Evolutionary conservation across 2,888 invertebrate species (phyloP), one percentile per base, ranked within the genome.

Genomic region (Tetragonula carbonaria): DNA sequence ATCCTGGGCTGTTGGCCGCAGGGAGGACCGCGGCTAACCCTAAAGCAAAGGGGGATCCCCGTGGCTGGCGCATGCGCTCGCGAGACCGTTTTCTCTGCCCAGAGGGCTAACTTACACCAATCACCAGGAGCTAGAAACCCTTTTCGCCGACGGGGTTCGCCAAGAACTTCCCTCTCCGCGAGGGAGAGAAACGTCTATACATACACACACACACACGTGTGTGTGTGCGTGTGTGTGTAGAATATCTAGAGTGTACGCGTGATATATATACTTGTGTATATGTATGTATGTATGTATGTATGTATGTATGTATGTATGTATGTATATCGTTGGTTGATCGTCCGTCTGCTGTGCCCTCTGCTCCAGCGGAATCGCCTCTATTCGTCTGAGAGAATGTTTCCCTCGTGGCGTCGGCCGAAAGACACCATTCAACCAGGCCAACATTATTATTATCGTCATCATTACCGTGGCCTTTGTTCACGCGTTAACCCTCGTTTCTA

Each of bases 11-110:
- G 93, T 94, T 94, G 92, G 94, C 94, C 94, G 94, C 94, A 94
- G 94, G 94, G 94, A 94, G 94, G 94, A 94, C 94, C 94, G 93
- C 92, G 92, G 93, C 92, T 93, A 93, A 93, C 93, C 93, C 93
- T 93, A 93, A 93, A 94, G 94, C 93, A 91, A 92, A 92, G 93
- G 93, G 93, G 91, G 90, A 89, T 89, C 87, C 86, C 83, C 82
- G 86, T 88, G 88, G 83, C 85, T 84, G 82, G 92, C 93, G 94
- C 94, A 93, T 91, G 93, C 93, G 93, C 91, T 73, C 57, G 78
- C 85, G 84, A 81, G 83, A 88, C 83, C 90, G 86, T 89, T 87
- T 90, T 91, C 91, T 91, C 91, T 90, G 91, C 92, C 94, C 92
- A 91, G 92, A 93, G 93, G 93, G 93, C 92, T 93, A 93, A 93